Conservation (phyloP, 2,888 invertebrate genomes). For the Netelia inedita region DNA sequence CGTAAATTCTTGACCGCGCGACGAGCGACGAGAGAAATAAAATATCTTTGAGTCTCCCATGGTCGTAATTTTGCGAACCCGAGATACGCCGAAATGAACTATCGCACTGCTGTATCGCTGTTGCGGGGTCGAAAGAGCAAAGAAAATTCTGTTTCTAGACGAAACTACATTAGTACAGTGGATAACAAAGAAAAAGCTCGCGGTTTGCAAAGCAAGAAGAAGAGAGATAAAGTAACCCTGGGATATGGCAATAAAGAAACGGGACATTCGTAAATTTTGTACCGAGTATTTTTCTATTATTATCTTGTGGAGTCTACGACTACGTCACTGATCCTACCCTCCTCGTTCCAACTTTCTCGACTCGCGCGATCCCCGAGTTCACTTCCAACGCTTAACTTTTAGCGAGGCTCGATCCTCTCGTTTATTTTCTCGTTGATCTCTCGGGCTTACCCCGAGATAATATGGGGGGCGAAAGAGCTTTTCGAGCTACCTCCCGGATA, state of each 20-base stretch:
- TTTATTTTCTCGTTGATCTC: conserved; percentile 36
- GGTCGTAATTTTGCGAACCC: conserved; percentile 40
- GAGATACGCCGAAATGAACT: conserved; percentile 24
- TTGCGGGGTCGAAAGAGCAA: background rate
- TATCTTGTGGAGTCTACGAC: background rate
- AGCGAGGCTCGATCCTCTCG: conserved; percentile 44
- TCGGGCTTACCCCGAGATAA: conserved; percentile 31
- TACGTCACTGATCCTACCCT: background rate
- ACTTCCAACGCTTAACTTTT: conserved; percentile 32
- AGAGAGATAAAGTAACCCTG: background rate
- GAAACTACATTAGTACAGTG: background rate
- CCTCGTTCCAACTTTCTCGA: conserved; percentile 18
- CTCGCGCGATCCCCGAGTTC: conserved; percentile 28
- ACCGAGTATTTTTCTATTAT: conserved; percentile 7
- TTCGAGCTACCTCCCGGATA: background rate
- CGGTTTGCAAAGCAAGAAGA: conserved; percentile 2
- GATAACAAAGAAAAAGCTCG: background rate
- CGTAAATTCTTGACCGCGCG: background rate
- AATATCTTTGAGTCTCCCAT: background rate
- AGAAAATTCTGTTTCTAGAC: conserved; percentile 20
- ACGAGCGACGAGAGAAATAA: background rate
- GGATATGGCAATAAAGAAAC: conserved; percentile 1
- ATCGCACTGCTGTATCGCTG: background rate
- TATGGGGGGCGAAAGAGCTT: conserved; percentile 30
- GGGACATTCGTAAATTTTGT: background rate